These are phyloP conservation scores for Sebastes matsubarae DNA, from an alignment of 2,797 vertebrate genomes.

Conservation along the genomic window DNA sequence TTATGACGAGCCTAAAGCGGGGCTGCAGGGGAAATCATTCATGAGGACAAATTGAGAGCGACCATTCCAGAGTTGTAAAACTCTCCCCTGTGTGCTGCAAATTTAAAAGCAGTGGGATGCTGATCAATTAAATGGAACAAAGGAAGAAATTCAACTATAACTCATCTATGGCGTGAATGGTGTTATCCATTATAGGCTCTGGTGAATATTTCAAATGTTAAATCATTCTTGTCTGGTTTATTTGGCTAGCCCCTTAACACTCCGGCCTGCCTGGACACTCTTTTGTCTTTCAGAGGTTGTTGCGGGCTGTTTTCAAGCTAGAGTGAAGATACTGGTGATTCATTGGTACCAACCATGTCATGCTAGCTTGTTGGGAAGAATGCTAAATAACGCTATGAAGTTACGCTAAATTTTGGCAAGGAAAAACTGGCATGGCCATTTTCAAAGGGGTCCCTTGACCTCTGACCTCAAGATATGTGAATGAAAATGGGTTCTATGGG, in stretches of 20 bases:
- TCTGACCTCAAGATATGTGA: no score
- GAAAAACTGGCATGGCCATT: no score
- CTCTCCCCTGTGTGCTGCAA: conserved; percentile 36
- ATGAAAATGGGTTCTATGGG: no score
- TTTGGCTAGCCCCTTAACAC: background rate
- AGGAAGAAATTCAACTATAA: conserved; percentile 6
- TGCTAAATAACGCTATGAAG: no score
- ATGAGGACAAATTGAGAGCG: conserved; percentile 58
- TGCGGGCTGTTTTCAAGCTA: no score
- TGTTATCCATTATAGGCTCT: background rate
- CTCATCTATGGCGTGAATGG: background rate
- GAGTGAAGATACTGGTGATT: no score
- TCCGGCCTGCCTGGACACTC: no score
- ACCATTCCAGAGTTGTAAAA: conserved; percentile 60
- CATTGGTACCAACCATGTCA: no score
- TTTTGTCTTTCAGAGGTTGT: no score
- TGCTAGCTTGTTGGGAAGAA: no score
- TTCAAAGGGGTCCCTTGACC: no score
- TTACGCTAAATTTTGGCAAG: no score
- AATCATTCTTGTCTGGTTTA: conserved; percentile 17
- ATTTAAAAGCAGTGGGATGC: conserved; percentile 29
- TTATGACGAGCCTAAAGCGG: conserved; percentile 49
- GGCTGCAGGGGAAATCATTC: conserved; percentile 58
- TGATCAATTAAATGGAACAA: conserved; percentile 35
- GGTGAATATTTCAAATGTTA: background rate